Evolutionary conservation across 2,797 vertebrate genomes (phyloP), one percentile per base, ranked within the genome.

Genomic region (Smutsia gigantea): DNA sequence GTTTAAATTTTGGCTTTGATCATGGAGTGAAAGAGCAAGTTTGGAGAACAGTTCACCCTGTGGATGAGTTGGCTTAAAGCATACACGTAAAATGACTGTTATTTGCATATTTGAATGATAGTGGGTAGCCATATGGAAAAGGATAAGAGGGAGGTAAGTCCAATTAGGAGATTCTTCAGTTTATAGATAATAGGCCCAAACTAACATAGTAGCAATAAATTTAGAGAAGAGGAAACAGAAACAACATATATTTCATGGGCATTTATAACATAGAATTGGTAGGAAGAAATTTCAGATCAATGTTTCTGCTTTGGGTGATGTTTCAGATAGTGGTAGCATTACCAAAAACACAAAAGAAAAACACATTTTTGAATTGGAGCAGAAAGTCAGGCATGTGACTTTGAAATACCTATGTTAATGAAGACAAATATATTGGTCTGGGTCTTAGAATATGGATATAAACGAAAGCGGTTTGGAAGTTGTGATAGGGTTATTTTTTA

Each of bases 1-100:
- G 68, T 39, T 95, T 89, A 39, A 72, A 13, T 39, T 96, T 88
- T 93, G 68, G 31, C 64, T 96, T 91, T 85, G 37, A 95, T 14
- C 1, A 11, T 31, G 14, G 7, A 87, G 7, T 55, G 14, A 85
- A 21, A 17, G 23, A 86, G 71, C 8, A 63, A 94, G 13, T 83
- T 78, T 91, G 31, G 21, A 77, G 59, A 94, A 83, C 23, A 95
- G 84, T 8, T 75, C 59, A 84, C 42, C 37, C 39, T 18, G 7
- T 2, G 34, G 42, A 25, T 89, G 51, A 92, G 53, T 23, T 86
- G 57, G 21, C 82, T 93, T 79, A 61, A 61, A 75, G 37, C 27
- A 61, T 21, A 59, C 89, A 51, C 86, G 27, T 84, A 51, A 79
- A 87, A 77, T 69, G 37, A 61, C 7, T 57, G 11, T 46, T 34